Conservation (phyloP, 2,113 vertebrate species). For the Parotia lawesii region DNA sequence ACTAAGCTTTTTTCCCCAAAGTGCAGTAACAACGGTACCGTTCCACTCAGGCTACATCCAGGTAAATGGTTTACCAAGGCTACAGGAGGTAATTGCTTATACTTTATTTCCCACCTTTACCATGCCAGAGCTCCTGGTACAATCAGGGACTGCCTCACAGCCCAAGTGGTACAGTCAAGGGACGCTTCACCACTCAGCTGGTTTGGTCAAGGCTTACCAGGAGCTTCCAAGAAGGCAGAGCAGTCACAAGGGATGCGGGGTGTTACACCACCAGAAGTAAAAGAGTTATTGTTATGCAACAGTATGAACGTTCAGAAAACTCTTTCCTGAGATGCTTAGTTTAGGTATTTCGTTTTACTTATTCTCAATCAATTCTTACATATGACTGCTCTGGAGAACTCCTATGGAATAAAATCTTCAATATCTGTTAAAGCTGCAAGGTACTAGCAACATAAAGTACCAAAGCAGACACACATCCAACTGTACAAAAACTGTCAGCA, state of each 20-base stretch:
- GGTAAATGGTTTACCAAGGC: not conserved
- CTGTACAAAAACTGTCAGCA: not conserved
- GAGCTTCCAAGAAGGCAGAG: not conserved
- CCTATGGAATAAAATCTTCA: not conserved
- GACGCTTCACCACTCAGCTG: not conserved
- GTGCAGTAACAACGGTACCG: not conserved
- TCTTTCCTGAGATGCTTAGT: not conserved
- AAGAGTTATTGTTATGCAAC: not conserved
- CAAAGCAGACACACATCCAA: not conserved
- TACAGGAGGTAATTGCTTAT: not conserved
- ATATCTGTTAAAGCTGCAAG: not conserved
- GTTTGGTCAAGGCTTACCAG: not conserved
- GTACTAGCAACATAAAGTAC: not conserved
- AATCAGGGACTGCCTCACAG: accelerated
- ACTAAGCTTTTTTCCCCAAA: not conserved
- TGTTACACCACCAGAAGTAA: not conserved
- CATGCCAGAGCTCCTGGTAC: accelerated
- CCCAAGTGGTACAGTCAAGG: not conserved
- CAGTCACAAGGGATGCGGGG: not conserved
- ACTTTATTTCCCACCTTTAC: not conserved
- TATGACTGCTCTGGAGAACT: not conserved
- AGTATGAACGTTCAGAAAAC: not conserved
- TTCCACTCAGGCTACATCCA: not conserved
- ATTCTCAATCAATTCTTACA: not conserved
- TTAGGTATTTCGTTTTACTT: not conserved